Evolutionary conservation across 2,797 vertebrate genomes (phyloP).

Genomic region (Sebastes melanostomus): DNA sequence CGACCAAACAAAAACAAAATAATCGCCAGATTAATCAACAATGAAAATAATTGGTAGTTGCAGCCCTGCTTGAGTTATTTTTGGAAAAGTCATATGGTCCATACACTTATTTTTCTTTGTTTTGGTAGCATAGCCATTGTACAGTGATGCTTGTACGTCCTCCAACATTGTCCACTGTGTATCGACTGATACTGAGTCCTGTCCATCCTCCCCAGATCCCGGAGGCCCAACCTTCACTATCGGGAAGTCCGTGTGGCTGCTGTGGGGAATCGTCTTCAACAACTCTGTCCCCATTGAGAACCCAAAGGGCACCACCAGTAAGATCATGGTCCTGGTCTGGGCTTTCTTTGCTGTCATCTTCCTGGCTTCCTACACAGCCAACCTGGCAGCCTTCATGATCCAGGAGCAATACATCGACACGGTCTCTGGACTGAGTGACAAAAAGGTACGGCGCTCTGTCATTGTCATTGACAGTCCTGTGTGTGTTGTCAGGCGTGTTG

Average conservation of each 20-base stretch:
- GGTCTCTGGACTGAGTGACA: conserved; percentile 95
- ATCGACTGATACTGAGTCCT: not conserved
- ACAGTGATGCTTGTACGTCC: not conserved
- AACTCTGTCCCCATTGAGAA: conserved; percentile 98
- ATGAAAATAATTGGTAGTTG: no score
- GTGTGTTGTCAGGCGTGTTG: not conserved
- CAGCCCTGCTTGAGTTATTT: not conserved
- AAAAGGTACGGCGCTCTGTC: conserved; percentile 85
- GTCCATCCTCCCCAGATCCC: conserved; percentile 76
- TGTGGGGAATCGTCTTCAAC: conserved; percentile 98
- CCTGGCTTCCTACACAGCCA: conserved; percentile 97
- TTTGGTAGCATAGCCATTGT: not conserved
- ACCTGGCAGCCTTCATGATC: conserved; percentile 98
- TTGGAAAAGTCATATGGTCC: not conserved
- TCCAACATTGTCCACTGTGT: not conserved
- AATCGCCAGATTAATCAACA: no score
- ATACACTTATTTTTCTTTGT: not conserved
- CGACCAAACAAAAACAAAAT: no score
- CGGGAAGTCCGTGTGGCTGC: conserved; percentile 96
- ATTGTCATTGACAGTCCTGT: not conserved
- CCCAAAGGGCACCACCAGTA: conserved; percentile 96
- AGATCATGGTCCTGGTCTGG: conserved; percentile 99
- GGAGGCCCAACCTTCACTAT: conserved; percentile 97
- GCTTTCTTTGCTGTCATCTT: conserved; percentile 99
- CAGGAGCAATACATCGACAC: conserved; percentile 99